Percentiles rank a stretch among this genome's conserved stretches.
phyloP scores from a whole-genome alignment of 2,113 vertebrate species.

The Ammodytes dubius region DNA sequence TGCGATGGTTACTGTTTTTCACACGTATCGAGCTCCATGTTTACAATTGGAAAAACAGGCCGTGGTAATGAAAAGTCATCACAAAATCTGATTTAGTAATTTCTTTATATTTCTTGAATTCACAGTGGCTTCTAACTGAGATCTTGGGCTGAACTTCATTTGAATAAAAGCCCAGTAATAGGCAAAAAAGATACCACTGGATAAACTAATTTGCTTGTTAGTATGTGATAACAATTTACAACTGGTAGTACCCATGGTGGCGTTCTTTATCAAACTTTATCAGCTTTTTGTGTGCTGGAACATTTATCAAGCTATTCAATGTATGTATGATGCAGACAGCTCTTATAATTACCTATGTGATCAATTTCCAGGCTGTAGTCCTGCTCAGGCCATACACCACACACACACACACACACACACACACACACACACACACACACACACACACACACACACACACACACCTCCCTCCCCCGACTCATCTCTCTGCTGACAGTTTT shows the following conservation, averaged over 20 bases:
- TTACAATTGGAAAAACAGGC: neutral
- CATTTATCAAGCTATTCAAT: neutral
- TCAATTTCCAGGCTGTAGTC: neutral
- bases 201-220: neutral
- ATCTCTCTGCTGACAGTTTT: slow-evolving; percentile 24
- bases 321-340: neutral
- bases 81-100: neutral
- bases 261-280: neutral
- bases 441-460: too few species aligned
- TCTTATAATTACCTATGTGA: neutral
- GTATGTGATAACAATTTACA: neutral
- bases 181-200: neutral
- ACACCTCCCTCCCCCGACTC: neutral
- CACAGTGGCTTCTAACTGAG: neutral
- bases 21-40: neutral
- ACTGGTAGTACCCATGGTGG: neutral
- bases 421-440: too few species aligned
- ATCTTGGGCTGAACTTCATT: neutral
- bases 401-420: too few species aligned
- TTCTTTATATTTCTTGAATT: slow-evolving; percentile 3
- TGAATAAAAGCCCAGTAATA: slow-evolving; percentile 4
- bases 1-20: neutral
- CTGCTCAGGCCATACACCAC: neutral
- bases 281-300: neutral
- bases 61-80: neutral